Evolutionary conservation across 2,888 invertebrate species (phyloP).

Genomic region (Cheilosia scutellata): DNA sequence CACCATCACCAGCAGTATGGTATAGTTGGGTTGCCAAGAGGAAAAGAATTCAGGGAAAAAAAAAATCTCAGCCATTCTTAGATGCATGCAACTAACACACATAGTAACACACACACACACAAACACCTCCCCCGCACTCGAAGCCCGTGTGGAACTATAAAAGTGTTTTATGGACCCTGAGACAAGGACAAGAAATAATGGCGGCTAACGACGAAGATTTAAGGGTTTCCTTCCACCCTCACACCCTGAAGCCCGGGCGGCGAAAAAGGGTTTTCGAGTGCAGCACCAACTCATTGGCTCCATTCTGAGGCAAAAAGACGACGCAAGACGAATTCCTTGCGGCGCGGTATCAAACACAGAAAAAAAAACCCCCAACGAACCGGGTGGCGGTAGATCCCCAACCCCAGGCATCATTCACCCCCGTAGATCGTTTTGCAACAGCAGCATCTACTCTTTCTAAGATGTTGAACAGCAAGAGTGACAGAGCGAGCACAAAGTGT

Average conservation of each 20-base stretch:
- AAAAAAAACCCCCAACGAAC: slow-evolving; percentile 27
- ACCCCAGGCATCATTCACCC: slow-evolving; percentile 77
- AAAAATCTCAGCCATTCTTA: slow-evolving; percentile 25
- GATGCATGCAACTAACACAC: slow-evolving; percentile 54
- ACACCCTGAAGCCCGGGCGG: background rate
- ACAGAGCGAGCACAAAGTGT: slow-evolving; percentile 60
- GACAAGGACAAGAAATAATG: slow-evolving; percentile 83
- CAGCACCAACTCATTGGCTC: slow-evolving; percentile 70
- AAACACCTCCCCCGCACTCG: slow-evolving; percentile 11
- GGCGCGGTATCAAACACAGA: slow-evolving; percentile 56
- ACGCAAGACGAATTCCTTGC: slow-evolving; percentile 75
- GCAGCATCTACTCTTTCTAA: slow-evolving; percentile 66
- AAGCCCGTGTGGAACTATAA: slow-evolving; percentile 81
- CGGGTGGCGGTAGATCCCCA: slow-evolving; percentile 17
- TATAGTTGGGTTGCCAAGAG: slow-evolving; percentile 26
- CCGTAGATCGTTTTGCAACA: slow-evolving; percentile 75
- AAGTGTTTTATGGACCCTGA: slow-evolving; percentile 84
- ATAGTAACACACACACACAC: background rate
- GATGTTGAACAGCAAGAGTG: slow-evolving; percentile 73
- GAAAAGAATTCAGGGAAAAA: slow-evolving; percentile 5
- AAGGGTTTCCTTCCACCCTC: slow-evolving; percentile 72
- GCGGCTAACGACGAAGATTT: slow-evolving; percentile 81
- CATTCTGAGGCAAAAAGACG: slow-evolving; percentile 68
- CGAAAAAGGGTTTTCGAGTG: slow-evolving; percentile 62
- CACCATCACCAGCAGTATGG: slow-evolving; percentile 18